phyloP scores from a whole-genome alignment of 1,140 invertebrate genomes.

The Drosophila pseudoobscura region DNA sequence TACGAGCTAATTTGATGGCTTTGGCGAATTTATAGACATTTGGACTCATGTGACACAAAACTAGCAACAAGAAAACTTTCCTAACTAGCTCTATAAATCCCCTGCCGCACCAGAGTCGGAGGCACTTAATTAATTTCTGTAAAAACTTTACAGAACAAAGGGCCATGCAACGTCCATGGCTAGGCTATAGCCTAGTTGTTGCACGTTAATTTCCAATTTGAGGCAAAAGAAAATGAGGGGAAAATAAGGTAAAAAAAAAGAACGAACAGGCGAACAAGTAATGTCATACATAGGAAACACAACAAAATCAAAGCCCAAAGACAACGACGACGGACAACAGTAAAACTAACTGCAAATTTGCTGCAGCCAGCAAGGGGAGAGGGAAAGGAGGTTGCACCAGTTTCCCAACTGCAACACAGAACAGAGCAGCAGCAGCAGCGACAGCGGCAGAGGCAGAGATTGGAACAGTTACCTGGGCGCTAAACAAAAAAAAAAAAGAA shows the following conservation, averaged over 20 bases:
- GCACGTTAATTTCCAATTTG: conserved; percentile 78
- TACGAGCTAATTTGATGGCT: conserved; percentile 66
- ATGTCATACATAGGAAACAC: conserved; percentile 61
- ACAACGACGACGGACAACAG: conserved; percentile 58
- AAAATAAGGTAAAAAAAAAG: conserved; percentile 22
- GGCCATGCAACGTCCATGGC: conserved; percentile 31
- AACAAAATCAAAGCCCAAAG: conserved; percentile 54
- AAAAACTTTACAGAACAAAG: conserved; percentile 80
- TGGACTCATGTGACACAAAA: conserved; percentile 62
- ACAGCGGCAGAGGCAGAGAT: conserved; percentile 28
- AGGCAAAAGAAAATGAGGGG: conserved; percentile 46
- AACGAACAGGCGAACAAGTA: conserved; percentile 36
- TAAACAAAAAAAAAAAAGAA: conserved; percentile 61
- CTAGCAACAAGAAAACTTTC: conserved; percentile 51
- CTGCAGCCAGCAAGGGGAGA: conserved; percentile 41
- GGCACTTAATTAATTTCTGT: conserved; percentile 77
- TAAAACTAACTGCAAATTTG: conserved; percentile 78
- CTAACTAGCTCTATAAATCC: conserved; percentile 75
- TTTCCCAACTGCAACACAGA: conserved; percentile 59
- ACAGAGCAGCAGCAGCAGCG: not conserved
- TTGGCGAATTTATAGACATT: conserved; percentile 65
- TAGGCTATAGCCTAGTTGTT: conserved; percentile 63
- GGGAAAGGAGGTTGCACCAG: conserved; percentile 70
- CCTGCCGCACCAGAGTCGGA: conserved; percentile 20
- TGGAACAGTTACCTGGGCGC: conserved; percentile 75